Evolutionary conservation across 2,797 vertebrate genomes (phyloP), one percentile per base, ranked within the genome.

Genomic region (Enteromius afrohamiltoni): DNA sequence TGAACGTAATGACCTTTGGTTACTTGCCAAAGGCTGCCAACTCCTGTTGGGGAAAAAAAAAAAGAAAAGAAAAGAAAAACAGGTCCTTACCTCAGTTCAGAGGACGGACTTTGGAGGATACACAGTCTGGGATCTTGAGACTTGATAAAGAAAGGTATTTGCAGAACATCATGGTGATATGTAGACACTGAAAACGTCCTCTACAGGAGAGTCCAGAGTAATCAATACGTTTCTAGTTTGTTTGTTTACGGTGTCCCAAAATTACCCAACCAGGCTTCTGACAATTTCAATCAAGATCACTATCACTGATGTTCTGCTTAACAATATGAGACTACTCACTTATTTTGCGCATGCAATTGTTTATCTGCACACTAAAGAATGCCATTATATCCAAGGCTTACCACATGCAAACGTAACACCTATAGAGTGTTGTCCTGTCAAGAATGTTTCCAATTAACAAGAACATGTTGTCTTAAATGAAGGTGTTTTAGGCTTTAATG

Each of bases 1-100:
- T 88, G 85, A 86, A 83, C 73, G 16, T 87, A 86, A 86, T 86
- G 80, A 78, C 62, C 67, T 55, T 23, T 87, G 81, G 80, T 77
- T 74, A 42, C 74, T 53, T 80, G 77, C 69, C 82, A 87, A 80
- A 79, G 64, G 21, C 77, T 64, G 68, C 29, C 26, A 77, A 21
- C 47, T 73, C 71, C 45, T 47, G 49, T 58, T 74, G 70, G 60
- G 7, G 31, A 47, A 14, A 34, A 49, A 40, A 14, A 34, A 42
- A 55, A 4, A 34, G 42, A 47, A 65, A 4, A 34, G 42, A 47
- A 65, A 34, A 49, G 40, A 13, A 31, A 40, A 47, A 65, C 71
- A 79, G 62, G 67, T 70, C 70, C 23, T n/a, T 64, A 19, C 10
- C 49, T 45, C 40, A 77, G 77, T 77, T 62, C 69, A 51, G 23